Percentiles rank a stretch among this genome's conserved stretches.
phyloP scores from a whole-genome alignment of 2,797 vertebrate genomes.

The Yasuhikotakia modesta region DNA sequence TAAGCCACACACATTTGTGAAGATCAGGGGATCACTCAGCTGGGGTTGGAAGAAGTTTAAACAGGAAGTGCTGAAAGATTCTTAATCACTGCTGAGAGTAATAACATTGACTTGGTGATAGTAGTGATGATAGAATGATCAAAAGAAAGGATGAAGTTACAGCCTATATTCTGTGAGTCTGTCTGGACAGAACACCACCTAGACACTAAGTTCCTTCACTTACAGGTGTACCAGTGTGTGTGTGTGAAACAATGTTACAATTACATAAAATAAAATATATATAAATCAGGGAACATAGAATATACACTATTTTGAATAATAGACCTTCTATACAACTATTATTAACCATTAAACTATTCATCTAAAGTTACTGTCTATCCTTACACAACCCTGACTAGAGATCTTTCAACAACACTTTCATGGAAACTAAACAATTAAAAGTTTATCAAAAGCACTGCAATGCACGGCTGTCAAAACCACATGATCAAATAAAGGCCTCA shows the following conservation, averaged over 20 bases:
- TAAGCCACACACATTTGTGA: slow-evolving; percentile 10
- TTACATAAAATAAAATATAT: no score
- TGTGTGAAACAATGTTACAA: no score
- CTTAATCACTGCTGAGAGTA: not conserved
- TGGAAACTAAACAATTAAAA: slow-evolving; percentile 5
- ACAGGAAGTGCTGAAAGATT: slow-evolving; percentile 16
- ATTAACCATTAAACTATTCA: not conserved
- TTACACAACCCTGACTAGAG: not conserved
- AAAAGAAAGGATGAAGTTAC: not conserved
- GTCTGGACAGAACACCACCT: not conserved
- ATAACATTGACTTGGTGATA: not conserved
- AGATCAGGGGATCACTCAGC: not conserved
- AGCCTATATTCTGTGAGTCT: not conserved
- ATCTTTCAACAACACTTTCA: not conserved
- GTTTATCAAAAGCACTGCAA: slow-evolving; percentile 14
- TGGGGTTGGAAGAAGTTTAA: not conserved
- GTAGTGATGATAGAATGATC: not conserved
- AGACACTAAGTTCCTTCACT: not conserved
- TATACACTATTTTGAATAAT: no score
- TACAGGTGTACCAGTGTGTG: not conserved
- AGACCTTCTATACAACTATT: not conserved
- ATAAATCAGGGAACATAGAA: no score
- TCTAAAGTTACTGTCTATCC: not conserved
- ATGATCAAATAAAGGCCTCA: slow-evolving; percentile 45
- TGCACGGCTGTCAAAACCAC: slow-evolving; percentile 24